A percentile compares a stretch with the other conserved stretches of the same genome.
Evolutionary conservation across 1,140 invertebrate genomes (phyloP).

Genomic region (Drosophila pseudoananassae): DNA sequence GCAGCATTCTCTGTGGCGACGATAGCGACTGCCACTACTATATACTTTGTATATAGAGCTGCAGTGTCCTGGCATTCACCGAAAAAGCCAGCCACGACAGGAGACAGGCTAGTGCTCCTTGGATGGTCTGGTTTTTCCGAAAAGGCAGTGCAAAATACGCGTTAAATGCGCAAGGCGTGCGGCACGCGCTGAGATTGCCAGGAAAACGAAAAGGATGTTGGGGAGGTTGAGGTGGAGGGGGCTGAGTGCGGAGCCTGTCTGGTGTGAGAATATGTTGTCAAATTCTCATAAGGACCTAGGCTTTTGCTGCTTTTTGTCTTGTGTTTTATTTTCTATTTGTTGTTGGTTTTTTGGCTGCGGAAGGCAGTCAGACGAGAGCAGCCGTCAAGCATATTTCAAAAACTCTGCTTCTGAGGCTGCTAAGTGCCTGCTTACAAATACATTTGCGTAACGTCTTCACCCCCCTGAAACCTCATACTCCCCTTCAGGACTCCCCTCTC

Average conservation of each 20-base stretch:
- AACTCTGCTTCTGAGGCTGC: constrained; percentile 75
- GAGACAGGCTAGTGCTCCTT: constrained; percentile 4
- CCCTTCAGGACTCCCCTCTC: not conserved
- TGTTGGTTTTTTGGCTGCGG: constrained; percentile 19
- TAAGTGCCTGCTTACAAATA: constrained; percentile 81
- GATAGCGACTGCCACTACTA: constrained; percentile 23
- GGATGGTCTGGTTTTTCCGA: constrained; percentile 6
- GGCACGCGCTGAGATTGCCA: constrained; percentile 75
- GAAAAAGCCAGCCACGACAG: constrained; percentile 20
- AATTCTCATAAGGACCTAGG: constrained; percentile 76
- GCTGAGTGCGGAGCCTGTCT: constrained; percentile 9
- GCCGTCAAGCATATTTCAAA: constrained; percentile 76
- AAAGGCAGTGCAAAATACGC: constrained; percentile 68
- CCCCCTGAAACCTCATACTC: not conserved
- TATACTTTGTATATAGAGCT: constrained; percentile 7
- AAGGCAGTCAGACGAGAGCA: constrained; percentile 63
- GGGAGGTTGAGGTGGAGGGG: not conserved
- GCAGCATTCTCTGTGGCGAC: constrained; percentile 53
- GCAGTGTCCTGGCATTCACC: constrained; percentile 14
- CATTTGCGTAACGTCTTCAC: constrained; percentile 64
- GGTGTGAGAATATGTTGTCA: constrained; percentile 78
- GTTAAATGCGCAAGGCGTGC: constrained; percentile 80
- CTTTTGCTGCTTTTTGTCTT: constrained; percentile 55
- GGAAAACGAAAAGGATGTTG: constrained; percentile 16
- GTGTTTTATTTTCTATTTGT: constrained; percentile 12